Conservation (phyloP, 2,888 invertebrate species). For the Parascotia fuliginaria region DNA sequence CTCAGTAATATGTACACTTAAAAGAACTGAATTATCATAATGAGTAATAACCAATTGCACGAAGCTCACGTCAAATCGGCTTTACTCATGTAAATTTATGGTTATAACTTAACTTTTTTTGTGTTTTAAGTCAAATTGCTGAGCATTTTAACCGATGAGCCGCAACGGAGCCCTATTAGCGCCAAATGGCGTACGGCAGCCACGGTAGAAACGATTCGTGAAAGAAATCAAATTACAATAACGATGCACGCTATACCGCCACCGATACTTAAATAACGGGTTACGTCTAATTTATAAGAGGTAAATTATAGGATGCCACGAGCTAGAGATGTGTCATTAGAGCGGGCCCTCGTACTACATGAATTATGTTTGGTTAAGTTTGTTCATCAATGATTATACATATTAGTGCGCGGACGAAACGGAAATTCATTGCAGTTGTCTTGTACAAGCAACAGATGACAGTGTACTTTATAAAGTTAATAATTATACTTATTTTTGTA, state of each 20-base stretch:
- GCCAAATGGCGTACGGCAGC: conserved; percentile 75
- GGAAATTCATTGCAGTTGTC: conserved; percentile 50
- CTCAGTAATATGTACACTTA: conserved; percentile 59
- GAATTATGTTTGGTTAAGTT: conserved; percentile 77
- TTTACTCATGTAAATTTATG: conserved; percentile 70
- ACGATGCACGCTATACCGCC: conserved; percentile 78
- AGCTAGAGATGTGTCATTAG: conserved; percentile 70
- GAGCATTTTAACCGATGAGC: conserved; percentile 68
- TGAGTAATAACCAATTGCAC: conserved; percentile 79
- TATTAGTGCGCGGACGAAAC: conserved; percentile 57
- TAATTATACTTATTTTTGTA: conserved; percentile 6
- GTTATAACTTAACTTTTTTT: conserved; percentile 60
- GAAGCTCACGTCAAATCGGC: conserved; percentile 76
- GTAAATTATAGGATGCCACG: conserved; percentile 78
- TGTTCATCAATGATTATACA: conserved; percentile 70
- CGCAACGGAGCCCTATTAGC: conserved; percentile 67
- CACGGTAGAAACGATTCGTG: conserved; percentile 63
- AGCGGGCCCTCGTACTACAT: conserved; percentile 33
- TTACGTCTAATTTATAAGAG: conserved; percentile 80
- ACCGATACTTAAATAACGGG: conserved; percentile 81
- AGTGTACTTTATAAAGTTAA: conserved; percentile 8
- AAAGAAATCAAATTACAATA: conserved; percentile 82
- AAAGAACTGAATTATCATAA: conserved; percentile 74
- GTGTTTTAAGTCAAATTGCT: conserved; percentile 67
- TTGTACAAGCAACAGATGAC: conserved; percentile 10